Conservation (phyloP, 2,888 invertebrate genomes). For the Chalcis sispes region DNA sequence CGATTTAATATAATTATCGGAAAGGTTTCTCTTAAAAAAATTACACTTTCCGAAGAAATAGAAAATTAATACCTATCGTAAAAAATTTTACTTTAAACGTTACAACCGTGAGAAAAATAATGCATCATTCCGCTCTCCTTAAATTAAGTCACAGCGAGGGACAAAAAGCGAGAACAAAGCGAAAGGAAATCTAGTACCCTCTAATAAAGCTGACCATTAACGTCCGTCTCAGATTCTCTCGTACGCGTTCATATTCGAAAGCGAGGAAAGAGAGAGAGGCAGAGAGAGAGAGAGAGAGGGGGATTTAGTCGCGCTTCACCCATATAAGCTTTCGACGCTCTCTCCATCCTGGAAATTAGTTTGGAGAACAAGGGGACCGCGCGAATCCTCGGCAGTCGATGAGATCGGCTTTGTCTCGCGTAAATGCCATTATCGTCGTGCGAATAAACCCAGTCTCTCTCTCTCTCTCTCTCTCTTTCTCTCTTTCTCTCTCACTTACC, state of each 20-base stretch:
- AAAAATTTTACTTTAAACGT: no score
- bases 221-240: not conserved
- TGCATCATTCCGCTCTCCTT: not conserved
- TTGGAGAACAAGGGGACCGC: constrained; percentile 31
- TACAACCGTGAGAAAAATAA: no score
- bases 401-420: constrained; percentile 53
- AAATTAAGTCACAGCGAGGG: no score
- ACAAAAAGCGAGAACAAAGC: no score
- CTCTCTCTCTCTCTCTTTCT: no score
- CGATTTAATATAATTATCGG: no score
- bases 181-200: no score
- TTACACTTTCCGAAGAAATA: no score
- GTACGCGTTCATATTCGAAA: not conserved
- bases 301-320: no score
- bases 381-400: constrained; percentile 11
- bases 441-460: constrained; percentile 35
- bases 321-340: not conserved
- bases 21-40: no score
- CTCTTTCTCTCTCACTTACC: no score
- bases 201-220: constrained; percentile 12
- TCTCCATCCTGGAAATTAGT: constrained; percentile 42
- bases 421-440: constrained; percentile 45
- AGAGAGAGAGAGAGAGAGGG: not conserved
- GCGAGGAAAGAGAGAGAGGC: not conserved
- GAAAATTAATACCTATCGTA: no score